phyloP scores from a whole-genome alignment of 1,140 invertebrate species.

The Armadillidium nasatum region DNA sequence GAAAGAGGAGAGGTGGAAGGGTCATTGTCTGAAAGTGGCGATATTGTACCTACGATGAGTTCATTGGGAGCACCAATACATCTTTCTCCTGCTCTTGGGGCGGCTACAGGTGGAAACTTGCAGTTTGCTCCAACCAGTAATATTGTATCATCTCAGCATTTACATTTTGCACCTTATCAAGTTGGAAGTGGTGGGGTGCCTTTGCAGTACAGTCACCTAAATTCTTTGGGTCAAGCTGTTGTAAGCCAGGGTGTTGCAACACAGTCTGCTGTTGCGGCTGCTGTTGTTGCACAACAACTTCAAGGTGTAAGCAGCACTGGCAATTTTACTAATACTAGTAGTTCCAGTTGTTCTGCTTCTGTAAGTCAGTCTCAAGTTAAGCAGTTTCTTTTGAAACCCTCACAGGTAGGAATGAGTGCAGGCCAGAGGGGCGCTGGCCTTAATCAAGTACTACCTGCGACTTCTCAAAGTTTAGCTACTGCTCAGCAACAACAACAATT shows the following conservation, averaged over 20 bases:
- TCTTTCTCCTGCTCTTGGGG: constrained; percentile 35
- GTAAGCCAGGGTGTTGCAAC: constrained; percentile 17
- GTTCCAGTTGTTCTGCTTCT: constrained; percentile 23
- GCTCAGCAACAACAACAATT: constrained; percentile 38
- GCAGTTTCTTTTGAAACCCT: constrained; percentile 35
- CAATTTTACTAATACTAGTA: background rate
- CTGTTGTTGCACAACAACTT: constrained; percentile 19
- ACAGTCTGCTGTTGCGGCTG: constrained; percentile 14
- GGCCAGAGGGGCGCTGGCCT: constrained; percentile 25
- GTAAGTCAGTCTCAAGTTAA: constrained; percentile 39
- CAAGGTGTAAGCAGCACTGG: constrained; percentile 17
- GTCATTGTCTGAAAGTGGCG: constrained; percentile 10
- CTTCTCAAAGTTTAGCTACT: constrained; percentile 20
- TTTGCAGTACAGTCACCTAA: constrained; percentile 35
- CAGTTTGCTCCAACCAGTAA: constrained; percentile 36
- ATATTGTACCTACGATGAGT: constrained; percentile 31
- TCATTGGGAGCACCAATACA: constrained; percentile 32
- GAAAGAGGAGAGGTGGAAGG: constrained; percentile 21
- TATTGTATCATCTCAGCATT: constrained; percentile 34
- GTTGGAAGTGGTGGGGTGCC: constrained; percentile 35
- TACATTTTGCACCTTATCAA: constrained; percentile 40
- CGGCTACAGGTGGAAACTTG: constrained; percentile 31
- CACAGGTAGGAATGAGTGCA: constrained; percentile 31
- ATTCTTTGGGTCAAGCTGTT: constrained; percentile 46
- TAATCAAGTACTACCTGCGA: background rate